These are phyloP conservation scores for Aquatica leii DNA, from an alignment of 2,888 invertebrate genomes.

Conservation along the genomic window DNA sequence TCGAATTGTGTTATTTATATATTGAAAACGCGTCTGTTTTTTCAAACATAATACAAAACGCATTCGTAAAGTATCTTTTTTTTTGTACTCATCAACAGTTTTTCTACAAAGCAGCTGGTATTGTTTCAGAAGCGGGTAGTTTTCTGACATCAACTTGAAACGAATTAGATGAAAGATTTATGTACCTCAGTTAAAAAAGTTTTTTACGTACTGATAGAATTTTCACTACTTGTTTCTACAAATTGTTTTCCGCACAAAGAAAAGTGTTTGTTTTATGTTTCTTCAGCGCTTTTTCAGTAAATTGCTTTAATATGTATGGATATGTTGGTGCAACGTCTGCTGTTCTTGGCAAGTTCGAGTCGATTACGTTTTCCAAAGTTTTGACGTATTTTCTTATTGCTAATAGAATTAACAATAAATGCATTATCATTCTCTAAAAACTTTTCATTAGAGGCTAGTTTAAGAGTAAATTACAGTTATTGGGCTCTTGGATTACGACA, in stretches of 20 bases:
- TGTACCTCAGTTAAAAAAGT: slow-evolving; percentile 24
- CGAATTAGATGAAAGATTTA: slow-evolving; percentile 30
- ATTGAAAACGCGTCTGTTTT: too few species aligned
- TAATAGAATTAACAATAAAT: slow-evolving; percentile 17
- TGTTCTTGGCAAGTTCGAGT: too few species aligned
- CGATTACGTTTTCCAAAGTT: too few species aligned
- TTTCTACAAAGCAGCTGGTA: slow-evolving; percentile 27
- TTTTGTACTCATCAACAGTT: slow-evolving; percentile 26
- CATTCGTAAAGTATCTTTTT: slow-evolving; percentile 5
- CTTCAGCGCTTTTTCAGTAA: too few species aligned
- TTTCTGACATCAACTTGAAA: slow-evolving; percentile 29
- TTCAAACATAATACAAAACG: not conserved
- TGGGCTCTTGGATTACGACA: slow-evolving; percentile 35
- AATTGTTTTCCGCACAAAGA: too few species aligned
- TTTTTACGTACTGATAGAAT: slow-evolving; percentile 21
- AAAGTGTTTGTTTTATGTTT: too few species aligned
- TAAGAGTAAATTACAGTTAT: slow-evolving; percentile 37
- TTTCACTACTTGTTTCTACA: slow-evolving; percentile 6
- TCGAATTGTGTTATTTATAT: too few species aligned
- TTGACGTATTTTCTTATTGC: too few species aligned
- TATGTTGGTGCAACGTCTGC: too few species aligned
- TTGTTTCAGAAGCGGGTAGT: slow-evolving; percentile 27
- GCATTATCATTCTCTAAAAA: slow-evolving; percentile 23
- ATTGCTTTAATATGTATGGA: too few species aligned
- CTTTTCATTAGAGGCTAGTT: slow-evolving; percentile 31